Percentiles rank a stretch among this genome's conserved stretches.
Evolutionary conservation across 2,797 vertebrate species (phyloP).

Genomic region (Rachycentron canadum): DNA sequence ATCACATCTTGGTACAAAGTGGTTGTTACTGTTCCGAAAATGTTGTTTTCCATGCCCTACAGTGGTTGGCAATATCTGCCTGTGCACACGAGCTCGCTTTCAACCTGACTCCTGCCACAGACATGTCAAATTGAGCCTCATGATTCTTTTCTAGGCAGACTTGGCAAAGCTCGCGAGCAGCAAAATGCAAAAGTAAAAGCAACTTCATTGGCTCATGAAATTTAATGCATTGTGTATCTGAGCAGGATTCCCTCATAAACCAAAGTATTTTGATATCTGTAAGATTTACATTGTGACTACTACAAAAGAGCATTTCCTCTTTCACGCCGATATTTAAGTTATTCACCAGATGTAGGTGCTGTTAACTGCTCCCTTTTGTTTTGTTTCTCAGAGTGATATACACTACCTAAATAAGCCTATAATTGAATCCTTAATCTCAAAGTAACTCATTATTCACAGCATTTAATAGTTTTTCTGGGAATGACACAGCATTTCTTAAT

Average conservation of each 20-base stretch:
- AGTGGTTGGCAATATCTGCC: not conserved
- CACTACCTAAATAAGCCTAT: conserved; percentile 5
- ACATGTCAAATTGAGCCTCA: conserved; percentile 51
- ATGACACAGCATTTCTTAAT: conserved; percentile 19
- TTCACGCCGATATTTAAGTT: conserved; percentile 14
- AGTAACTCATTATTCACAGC: not conserved
- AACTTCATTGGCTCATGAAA: conserved; percentile 52
- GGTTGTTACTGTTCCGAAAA: conserved; percentile 7
- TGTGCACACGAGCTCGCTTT: conserved; percentile 25
- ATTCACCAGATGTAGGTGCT: not conserved
- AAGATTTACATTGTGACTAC: conserved; percentile 19
- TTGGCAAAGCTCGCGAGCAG: conserved; percentile 37
- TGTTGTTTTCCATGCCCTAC: not conserved
- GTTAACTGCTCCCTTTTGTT: conserved; percentile 3
- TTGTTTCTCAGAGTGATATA: not conserved
- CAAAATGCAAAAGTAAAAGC: conserved; percentile 46
- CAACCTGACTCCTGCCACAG: conserved; percentile 18
- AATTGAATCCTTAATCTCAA: conserved; percentile 3
- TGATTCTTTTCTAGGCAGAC: conserved; percentile 43
- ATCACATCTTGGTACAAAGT: conserved; percentile 1
- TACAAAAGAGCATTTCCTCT: not conserved
- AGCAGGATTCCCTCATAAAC: conserved; percentile 21
- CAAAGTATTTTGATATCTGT: conserved; percentile 23
- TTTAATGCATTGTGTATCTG: conserved; percentile 5
- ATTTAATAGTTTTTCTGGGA: conserved; percentile 14